Percentiles rank a stretch among this genome's conserved stretches.
These are phyloP conservation scores for Marmota flaviventris DNA, from an alignment of 2,113 vertebrate genomes.

Conservation along the genomic window DNA sequence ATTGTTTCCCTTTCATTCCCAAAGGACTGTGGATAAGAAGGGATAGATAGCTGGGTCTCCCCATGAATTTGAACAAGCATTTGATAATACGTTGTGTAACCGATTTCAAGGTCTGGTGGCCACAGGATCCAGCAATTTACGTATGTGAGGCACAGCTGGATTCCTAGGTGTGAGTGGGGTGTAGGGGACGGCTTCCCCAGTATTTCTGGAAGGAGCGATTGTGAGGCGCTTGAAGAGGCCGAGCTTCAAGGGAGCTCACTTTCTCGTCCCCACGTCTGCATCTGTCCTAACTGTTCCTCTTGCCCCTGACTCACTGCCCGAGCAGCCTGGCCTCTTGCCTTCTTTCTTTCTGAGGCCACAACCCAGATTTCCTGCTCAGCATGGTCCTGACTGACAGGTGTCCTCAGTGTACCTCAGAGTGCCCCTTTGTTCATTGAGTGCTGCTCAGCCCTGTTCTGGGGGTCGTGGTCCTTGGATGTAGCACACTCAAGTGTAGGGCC, in stretches of 20 bases:
- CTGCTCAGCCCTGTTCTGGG: neutral
- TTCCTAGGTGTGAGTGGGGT: neutral
- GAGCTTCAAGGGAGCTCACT: neutral
- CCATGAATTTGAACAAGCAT: conserved; percentile 77
- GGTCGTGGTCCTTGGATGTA: neutral
- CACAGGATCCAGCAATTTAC: conserved; percentile 39
- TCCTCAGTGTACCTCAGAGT: fast-evolving
- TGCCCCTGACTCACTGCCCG: fast-evolving
- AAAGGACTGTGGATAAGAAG: conserved; percentile 66
- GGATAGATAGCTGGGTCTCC: conserved; percentile 55
- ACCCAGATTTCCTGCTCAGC: fast-evolving
- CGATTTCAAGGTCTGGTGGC: conserved; percentile 81
- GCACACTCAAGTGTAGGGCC: too few relatives aligned
- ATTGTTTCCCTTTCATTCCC: conserved; percentile 80
- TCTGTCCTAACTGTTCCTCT: too few relatives aligned
- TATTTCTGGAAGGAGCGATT: neutral
- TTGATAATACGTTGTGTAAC: conserved; percentile 46
- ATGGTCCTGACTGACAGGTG: fast-evolving
- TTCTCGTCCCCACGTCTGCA: fast-evolving
- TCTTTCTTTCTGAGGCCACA: neutral
- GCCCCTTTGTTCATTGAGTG: fast-evolving
- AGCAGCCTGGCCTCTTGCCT: neutral
- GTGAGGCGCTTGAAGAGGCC: neutral
- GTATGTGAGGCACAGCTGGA: neutral
- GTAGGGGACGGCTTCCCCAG: neutral